Evolutionary conservation across 2,888 invertebrate species (phyloP).

Genomic region (Drosophila ezoana): DNA sequence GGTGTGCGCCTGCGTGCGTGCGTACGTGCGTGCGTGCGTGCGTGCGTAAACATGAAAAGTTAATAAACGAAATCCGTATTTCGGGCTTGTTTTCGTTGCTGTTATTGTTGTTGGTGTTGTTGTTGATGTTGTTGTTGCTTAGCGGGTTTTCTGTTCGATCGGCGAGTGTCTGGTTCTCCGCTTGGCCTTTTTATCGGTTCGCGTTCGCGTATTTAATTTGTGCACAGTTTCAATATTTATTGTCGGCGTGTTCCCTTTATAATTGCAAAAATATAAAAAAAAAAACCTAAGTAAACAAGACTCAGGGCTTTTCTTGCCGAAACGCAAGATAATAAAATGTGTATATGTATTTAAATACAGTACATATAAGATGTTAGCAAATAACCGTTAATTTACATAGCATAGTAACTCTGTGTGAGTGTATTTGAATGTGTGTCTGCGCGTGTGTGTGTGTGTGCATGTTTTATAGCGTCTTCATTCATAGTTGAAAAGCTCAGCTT

Average conservation of each 20-base stretch:
- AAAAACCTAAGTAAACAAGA: conserved; percentile 50
- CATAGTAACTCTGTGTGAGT: not conserved
- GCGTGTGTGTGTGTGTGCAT: not conserved
- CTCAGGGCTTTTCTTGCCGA: conserved; percentile 22
- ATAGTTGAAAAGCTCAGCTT: conserved; percentile 40
- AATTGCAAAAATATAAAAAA: conserved; percentile 49
- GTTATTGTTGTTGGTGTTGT: conserved; percentile 22
- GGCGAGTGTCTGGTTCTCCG: conserved; percentile 33
- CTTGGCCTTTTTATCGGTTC: conserved; percentile 58
- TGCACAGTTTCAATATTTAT: conserved; percentile 72
- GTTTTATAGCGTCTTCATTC: conserved; percentile 34
- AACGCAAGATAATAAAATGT: conserved; percentile 51
- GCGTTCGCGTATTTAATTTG: conserved; percentile 60
- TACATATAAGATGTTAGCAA: conserved; percentile 37
- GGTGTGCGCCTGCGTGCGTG: conserved; percentile 22
- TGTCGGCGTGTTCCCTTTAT: conserved; percentile 59
- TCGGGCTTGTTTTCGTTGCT: conserved; percentile 43
- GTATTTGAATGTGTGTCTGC: not conserved
- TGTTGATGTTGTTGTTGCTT: conserved; percentile 23
- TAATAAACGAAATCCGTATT: conserved; percentile 48
- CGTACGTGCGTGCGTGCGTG: conserved; percentile 24
- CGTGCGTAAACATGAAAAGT: conserved; percentile 51
- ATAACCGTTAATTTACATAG: conserved; percentile 24
- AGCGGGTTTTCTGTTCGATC: conserved; percentile 34
- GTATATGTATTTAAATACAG: conserved; percentile 22